These are phyloP conservation scores for Phasia obesa DNA, from an alignment of 2,888 invertebrate species.

Conservation along the genomic window DNA sequence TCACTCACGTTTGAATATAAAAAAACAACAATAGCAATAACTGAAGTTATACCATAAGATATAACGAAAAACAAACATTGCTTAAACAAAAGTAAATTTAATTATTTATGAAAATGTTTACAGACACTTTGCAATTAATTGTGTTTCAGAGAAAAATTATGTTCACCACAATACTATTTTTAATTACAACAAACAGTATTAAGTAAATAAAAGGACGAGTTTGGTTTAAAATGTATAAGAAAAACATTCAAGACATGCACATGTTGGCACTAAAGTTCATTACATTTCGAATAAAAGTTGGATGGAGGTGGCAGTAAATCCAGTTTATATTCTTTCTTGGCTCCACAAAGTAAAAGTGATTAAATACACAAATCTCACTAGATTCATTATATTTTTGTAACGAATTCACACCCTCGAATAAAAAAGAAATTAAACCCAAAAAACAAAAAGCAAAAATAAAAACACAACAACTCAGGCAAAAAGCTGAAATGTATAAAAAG, in stretches of 20 bases:
- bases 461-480: constrained; percentile 4
- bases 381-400: constrained; percentile 66
- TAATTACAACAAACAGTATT: constrained; percentile 53
- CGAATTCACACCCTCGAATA: constrained; percentile 60
- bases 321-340: not conserved
- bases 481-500: constrained; percentile 14
- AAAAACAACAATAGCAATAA: not conserved
- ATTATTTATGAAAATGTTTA: constrained; percentile 64
- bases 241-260: too few relatives aligned
- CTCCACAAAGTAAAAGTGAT: constrained; percentile 57
- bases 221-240: not conserved
- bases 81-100: constrained; percentile 52
- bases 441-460: not conserved
- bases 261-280: not conserved
- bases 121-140: constrained; percentile 64
- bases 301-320: not conserved
- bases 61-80: constrained; percentile 39
- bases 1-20: constrained; percentile 11
- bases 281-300: constrained; percentile 5
- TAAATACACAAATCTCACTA: constrained; percentile 64
- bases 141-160: constrained; percentile 50
- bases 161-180: constrained; percentile 52
- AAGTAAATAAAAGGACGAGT: not conserved
- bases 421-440: constrained; percentile 40
- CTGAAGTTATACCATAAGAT: not conserved